These are phyloP conservation scores for Valencia hispanica DNA, from an alignment of 2,797 vertebrate genomes.

Conservation along the genomic window DNA sequence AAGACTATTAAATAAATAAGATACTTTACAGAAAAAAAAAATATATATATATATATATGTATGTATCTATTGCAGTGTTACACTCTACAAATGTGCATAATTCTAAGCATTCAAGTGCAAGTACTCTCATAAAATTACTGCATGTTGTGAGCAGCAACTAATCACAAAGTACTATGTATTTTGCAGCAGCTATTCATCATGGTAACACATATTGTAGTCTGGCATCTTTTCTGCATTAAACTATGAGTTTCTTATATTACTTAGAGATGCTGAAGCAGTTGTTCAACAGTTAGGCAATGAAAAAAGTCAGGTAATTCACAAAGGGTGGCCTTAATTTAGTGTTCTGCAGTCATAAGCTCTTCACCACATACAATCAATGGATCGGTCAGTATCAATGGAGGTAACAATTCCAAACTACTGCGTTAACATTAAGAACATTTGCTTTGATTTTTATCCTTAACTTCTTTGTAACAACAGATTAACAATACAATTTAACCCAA, in stretches of 20 bases:
- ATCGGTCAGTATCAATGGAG: conserved; percentile 24
- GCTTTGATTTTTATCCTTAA: too few species aligned
- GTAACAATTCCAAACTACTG: conserved; percentile 14
- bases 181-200: conserved; percentile 38
- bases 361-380: conserved; percentile 18
- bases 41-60: conserved; percentile 26
- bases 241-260: conserved; percentile 30
- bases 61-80: conserved; percentile 32
- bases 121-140: conserved; percentile 79
- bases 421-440: conserved; percentile 6
- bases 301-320: conserved; percentile 52
- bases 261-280: conserved; percentile 24
- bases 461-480: conserved; percentile 11
- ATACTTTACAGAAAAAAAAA: conserved; percentile 63
- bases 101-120: conserved; percentile 45
- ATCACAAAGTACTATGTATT: conserved; percentile 78
- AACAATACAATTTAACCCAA: not conserved
- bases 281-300: conserved; percentile 29
- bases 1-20: conserved; percentile 60
- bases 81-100: conserved; percentile 37
- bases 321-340: conserved; percentile 55
- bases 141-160: conserved; percentile 61
- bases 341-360: conserved; percentile 39
- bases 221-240: conserved; percentile 16
- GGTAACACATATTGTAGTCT: conserved; percentile 17